Conservation (phyloP, 2,797 vertebrate species). For the Ctenochaetus hawaiiensis region DNA sequence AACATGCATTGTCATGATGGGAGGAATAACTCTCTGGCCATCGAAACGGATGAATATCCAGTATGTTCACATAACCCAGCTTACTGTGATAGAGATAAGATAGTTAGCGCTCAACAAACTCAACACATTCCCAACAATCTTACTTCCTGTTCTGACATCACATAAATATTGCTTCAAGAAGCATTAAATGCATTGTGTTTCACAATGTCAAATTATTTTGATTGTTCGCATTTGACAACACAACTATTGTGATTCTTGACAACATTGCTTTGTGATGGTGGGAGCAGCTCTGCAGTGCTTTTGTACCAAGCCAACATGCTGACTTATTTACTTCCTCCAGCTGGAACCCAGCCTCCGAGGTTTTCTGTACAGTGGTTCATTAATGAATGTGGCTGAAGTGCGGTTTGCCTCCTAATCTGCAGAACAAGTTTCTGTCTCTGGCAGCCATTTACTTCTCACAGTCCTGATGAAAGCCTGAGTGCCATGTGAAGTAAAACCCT, state of each 20-base stretch:
- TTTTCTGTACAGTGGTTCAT: neutral
- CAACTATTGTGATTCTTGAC: constrained; percentile 35
- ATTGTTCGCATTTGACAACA: constrained; percentile 42
- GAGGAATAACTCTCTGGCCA: neutral
- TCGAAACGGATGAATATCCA: neutral
- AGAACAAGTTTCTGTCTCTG: neutral
- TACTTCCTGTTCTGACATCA: constrained; percentile 14
- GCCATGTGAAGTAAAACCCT: constrained; percentile 19
- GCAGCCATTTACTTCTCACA: constrained; percentile 16
- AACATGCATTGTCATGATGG: neutral
- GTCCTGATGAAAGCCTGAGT: constrained; percentile 26
- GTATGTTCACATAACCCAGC: neutral
- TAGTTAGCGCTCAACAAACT: neutral
- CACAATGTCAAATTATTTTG: constrained; percentile 14
- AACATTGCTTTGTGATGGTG: constrained; percentile 11
- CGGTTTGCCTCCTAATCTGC: constrained; percentile 26
- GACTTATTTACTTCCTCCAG: constrained; percentile 32
- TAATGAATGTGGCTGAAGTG: constrained; percentile 8
- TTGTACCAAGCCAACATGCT: constrained; percentile 1
- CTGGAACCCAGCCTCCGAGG: constrained; percentile 10
- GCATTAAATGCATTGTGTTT: constrained; percentile 22
- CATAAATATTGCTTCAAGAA: constrained; percentile 15
- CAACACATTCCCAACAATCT: constrained; percentile 3
- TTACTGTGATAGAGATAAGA: constrained; percentile 5
- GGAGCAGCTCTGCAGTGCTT: constrained; percentile 21